Base-by-base conservation (phyloP, 1,140 invertebrate genomes). In the Drosophila simulans region DNA sequence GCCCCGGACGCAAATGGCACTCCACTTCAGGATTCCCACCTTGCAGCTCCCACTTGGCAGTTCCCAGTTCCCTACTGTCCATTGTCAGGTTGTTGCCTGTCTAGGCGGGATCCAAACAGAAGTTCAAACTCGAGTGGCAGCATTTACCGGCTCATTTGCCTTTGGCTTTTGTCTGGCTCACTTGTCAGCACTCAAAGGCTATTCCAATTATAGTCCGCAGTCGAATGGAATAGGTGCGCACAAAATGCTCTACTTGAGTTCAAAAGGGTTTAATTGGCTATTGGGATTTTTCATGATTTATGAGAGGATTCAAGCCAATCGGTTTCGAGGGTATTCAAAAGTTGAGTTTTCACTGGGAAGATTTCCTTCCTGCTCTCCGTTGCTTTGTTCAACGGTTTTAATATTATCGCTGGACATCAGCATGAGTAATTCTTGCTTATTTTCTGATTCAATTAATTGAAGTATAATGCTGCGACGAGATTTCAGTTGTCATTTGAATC, bases 1-100 rank as follows among this genome's bases (percentile, higher is more conserved):
- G 65, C 35, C 25, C 43, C 59, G 54, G 54, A 20, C 59, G 13
- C 59, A 43, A 63, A 77, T 75, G 46, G 31, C 39, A 57, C 52
- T 70, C 65, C 68, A 57, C 64, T 57, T 70, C 20, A 42, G 35
- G 49, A 46, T 22, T 43, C 40, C 48, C 46, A 56, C 59, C 49
- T 70, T 60, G 57, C 51, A 54, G 58, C 42, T 48, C 31, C 11
- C 56, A 37, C 25, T 35, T 11, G 15, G 31, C 39, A 56, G 35
- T 25, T 12, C 42, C 20, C 35, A 39, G 55, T 37, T 48, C 40
- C 58, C 52, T 22, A 57, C 42, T 55, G 45, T 60, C 45, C 83
- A 88, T 85, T 85, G 82, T 88, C 71, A 88, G 83, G 83, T 86
- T 89, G 83, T 86, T 86, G 83, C 79, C 79, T 83, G 59, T 63